Conservation (phyloP, 2,888 invertebrate genomes). For the Oligia strigilis region DNA sequence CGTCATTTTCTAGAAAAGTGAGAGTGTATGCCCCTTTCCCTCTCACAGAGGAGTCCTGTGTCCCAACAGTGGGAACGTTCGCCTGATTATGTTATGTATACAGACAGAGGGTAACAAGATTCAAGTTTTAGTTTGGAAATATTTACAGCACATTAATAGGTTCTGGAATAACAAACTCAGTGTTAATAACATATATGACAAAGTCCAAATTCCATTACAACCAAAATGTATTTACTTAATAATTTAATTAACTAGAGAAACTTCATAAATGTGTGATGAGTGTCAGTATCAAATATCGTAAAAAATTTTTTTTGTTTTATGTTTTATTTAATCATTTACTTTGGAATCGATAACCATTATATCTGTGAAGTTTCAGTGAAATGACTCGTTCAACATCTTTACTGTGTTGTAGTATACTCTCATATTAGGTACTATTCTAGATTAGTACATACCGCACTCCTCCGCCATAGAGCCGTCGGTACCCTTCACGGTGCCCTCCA, state of each 20-base stretch:
- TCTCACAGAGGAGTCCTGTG: not conserved
- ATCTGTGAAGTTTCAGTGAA: not conserved
- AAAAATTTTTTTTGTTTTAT: not conserved
- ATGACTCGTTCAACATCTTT: too few species aligned
- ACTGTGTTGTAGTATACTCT: not conserved
- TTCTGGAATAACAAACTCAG: too few species aligned
- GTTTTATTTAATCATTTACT: not conserved
- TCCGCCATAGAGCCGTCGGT: slow-evolving; percentile 83
- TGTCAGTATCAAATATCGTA: not conserved
- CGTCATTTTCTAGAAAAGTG: not conserved
- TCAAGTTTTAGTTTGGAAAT: not conserved
- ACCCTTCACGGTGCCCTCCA: slow-evolving; percentile 93
- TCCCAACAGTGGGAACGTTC: not conserved
- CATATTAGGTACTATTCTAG: not conserved
- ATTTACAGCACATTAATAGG: not conserved
- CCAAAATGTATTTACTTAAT: not conserved
- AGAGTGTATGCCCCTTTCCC: not conserved
- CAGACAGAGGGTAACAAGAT: not conserved
- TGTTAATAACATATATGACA: not conserved
- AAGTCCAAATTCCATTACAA: not conserved
- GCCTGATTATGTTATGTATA: not conserved
- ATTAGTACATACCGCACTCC: slow-evolving; percentile 81
- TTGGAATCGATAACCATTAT: not conserved
- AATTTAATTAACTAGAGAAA: not conserved
- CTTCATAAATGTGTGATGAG: not conserved